These are phyloP conservation scores for Lepidostoma basale DNA, from an alignment of 1,140 invertebrate genomes.

Conservation along the genomic window DNA sequence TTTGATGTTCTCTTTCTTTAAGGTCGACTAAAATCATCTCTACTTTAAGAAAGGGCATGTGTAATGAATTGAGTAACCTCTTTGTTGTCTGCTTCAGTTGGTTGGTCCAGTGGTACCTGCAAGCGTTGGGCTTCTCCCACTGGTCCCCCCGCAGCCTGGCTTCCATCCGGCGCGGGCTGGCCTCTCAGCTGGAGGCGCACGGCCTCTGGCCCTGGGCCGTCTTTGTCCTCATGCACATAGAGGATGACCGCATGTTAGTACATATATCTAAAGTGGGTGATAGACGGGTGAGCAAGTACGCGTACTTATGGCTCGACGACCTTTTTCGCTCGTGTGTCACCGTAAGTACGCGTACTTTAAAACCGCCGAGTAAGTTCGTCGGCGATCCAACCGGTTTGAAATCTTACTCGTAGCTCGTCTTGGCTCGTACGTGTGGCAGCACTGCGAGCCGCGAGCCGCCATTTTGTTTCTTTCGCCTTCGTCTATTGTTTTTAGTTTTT, in stretches of 20 bases:
- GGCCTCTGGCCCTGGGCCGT: constrained; percentile 89
- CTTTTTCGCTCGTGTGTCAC: background rate
- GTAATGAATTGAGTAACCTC: background rate
- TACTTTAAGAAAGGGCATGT: too few relatives aligned
- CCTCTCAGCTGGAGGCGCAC: constrained; percentile 80
- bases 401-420: too few relatives aligned
- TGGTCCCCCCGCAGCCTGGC: constrained; percentile 64
- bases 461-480: too few relatives aligned
- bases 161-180: constrained; percentile 74
- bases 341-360: background rate
- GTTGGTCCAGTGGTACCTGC: constrained; percentile 74
- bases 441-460: too few relatives aligned
- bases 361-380: too few relatives aligned
- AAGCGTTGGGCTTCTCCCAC: constrained; percentile 73
- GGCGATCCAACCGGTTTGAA: too few relatives aligned
- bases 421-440: too few relatives aligned
- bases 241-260: constrained; percentile 60
- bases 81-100: constrained; percentile 62
- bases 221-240: constrained; percentile 85
- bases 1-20: too few relatives aligned
- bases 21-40: too few relatives aligned
- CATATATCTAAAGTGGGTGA: background rate
- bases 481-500: too few relatives aligned
- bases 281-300: background rate
- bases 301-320: background rate